Evolutionary conservation across 1,140 invertebrate species (phyloP), one percentile per base, ranked within the genome.

Genomic region (Saccostrea cuccullata): DNA sequence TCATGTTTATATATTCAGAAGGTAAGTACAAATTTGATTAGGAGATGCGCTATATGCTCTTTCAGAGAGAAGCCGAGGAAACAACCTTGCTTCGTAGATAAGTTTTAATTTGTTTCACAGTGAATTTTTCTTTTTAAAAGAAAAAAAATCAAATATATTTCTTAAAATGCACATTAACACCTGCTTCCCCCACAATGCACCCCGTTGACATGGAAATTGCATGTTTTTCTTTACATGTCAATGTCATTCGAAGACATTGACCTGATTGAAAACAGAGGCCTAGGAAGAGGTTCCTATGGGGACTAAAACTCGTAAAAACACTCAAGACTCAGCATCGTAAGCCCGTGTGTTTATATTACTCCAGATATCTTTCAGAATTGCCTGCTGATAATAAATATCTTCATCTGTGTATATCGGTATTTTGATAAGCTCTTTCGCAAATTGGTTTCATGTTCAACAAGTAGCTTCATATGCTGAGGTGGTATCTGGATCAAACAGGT

Each of bases 1-100:
- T 97, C 97, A 15, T 97, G 97, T 86, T 96, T 99, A 92, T 97
- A 91, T 58, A 92, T 93, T 77, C 90, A 91, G 87, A 92, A 92
- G 91, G 92, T 93, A 89, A 84, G 90, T 82, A n/a, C 26, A 55
- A 9, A 40, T 17, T 9, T 13, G 30, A 36, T 36, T 36, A 47
- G 15, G 12, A 47, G 55, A 40, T 55, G 47, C 40, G 13, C 5
- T n/a, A 1, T 1, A 36, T 2, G 30, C 23, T 11, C 73, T 36
- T 77, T 77, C 9, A 60, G 17, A 17, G 58, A 64, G 58, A 17
- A n/a, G n/a, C n/a, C n/a, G n/a, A 20, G 58, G n/a, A 17, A 64
- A 64, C 15, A n/a, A 64, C 58, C 15, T 20, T 64, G 15, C 17
- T 64, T 64, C 47, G 47, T 47, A 47, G 47, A 47, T 47, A 47